Evolutionary conservation across 2,888 invertebrate species (phyloP).

Genomic region (Brachypalpus laphriformis): DNA sequence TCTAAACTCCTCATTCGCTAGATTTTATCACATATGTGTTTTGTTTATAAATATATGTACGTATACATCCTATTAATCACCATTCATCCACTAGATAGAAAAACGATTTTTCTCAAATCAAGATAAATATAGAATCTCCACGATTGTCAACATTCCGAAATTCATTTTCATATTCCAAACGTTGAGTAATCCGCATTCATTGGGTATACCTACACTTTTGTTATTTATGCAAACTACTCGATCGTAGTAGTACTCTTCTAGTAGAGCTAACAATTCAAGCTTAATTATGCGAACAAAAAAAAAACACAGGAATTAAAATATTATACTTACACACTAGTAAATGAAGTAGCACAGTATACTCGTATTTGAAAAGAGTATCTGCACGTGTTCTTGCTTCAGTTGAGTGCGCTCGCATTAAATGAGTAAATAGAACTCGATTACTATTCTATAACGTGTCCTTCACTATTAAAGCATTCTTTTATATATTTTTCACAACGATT

Average conservation of each 20-base stretch:
- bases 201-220: constrained; percentile 40
- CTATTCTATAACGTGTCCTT: constrained; percentile 39
- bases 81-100: not conserved
- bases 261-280: constrained; percentile 38
- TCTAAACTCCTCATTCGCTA: not conserved
- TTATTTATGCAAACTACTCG: constrained; percentile 60
- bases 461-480: constrained; percentile 13
- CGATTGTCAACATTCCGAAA: constrained; percentile 66
- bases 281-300: constrained; percentile 53
- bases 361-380: constrained; percentile 32
- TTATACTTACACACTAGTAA: constrained; percentile 57
- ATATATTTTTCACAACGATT: not conserved
- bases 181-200: constrained; percentile 45
- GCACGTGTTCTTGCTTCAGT: constrained; percentile 63
- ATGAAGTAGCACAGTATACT: constrained; percentile 33
- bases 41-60: not conserved
- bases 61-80: constrained; percentile 24
- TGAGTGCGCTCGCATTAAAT: constrained; percentile 54
- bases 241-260: constrained; percentile 14
- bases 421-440: constrained; percentile 11
- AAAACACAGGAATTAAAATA: too few species aligned
- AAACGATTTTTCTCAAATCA: constrained; percentile 6
- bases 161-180: constrained; percentile 50
- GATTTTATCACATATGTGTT: not conserved
- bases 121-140: constrained; percentile 38